These are phyloP conservation scores for Drosophila carrolli DNA, from an alignment of 1,140 invertebrate species.

Conservation along the genomic window DNA sequence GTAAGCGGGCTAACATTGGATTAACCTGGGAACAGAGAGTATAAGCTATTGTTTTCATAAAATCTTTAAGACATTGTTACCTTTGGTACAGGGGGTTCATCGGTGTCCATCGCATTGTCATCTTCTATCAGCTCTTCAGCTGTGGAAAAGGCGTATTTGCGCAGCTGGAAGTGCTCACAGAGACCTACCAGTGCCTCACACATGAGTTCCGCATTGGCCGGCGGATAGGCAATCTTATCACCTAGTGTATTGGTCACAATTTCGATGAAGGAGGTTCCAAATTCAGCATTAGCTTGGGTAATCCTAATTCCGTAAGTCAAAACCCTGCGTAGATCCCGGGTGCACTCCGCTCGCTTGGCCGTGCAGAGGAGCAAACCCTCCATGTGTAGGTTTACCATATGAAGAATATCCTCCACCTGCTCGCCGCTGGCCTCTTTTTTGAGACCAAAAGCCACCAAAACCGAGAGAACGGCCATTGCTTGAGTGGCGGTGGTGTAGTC, in stretches of 20 bases:
- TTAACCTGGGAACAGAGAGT: conserved; percentile 44
- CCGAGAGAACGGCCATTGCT: conserved; percentile 88
- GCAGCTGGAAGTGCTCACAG: conserved; percentile 79
- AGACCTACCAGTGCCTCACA: conserved; percentile 79
- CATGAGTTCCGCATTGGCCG: conserved; percentile 66
- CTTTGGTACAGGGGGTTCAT: conserved; percentile 44
- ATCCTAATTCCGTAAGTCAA: conserved; percentile 76
- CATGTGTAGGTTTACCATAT: conserved; percentile 81
- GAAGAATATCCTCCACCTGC: conserved; percentile 71
- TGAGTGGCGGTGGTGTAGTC: conserved; percentile 88
- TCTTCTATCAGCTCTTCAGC: conserved; percentile 19
- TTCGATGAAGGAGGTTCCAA: conserved; percentile 71
- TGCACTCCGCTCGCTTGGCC: conserved; percentile 63
- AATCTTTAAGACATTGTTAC: conserved; percentile 6
- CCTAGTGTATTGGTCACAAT: conserved; percentile 76
- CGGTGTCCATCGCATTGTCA: conserved; percentile 61
- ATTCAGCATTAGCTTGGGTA: conserved; percentile 65
- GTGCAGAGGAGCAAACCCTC: conserved; percentile 79
- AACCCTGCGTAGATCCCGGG: conserved; percentile 62
- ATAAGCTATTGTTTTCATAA: not conserved
- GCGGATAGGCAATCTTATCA: conserved; percentile 69
- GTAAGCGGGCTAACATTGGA: conserved; percentile 68
- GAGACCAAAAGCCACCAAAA: conserved; percentile 88
- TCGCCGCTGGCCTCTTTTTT: conserved; percentile 49
- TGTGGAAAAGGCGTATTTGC: conserved; percentile 61